Evolutionary conservation across 1,140 invertebrate species (phyloP), one percentile per base, ranked within the genome.

Genomic region (Dendrolimus punctatus): DNA sequence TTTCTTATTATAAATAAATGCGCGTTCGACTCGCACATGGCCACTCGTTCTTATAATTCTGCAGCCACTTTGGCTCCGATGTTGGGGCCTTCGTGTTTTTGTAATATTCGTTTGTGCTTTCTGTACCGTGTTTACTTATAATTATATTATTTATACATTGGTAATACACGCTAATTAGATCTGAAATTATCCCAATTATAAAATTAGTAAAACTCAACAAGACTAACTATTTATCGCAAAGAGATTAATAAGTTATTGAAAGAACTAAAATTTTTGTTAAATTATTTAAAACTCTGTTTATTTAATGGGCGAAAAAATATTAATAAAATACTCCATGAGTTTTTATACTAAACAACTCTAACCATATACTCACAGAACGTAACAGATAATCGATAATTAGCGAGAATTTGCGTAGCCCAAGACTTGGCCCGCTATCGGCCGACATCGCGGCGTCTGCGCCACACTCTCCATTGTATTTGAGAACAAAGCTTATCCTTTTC

Each of bases 391-490:
- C 44, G 60, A 62, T 74, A 76, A 79, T 79, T 74, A 75, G 66
- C 42, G 51, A 53, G 55, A 73, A 74, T 72, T 74, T 66, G 64
- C 73, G 51, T 57, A 47, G 52, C 57, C 55, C 44, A 42, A 54
- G 60, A 61, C 57, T 71, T 62, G 70, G 73, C 62, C 56, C 36
- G 45, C 70, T 75, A 75, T 74, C 71, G 55, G 53, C 49, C 66
- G 66, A 52, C 71, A 72, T 78, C 71, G 52, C 57, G 66, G 62
- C 72, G 76, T 58, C 70, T 23, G 48, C 46, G 43, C 40, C 46
- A 49, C 62, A 66, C 59, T 62, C 55, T 37, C 46, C 60, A 66
- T 46, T 73, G 62, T 62, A 68, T 65, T 66, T 64, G 56, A 61
- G 54, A 71, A 76, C 65, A 73, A 79, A 70, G 69, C 57, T 53